Evolutionary conservation across 2,113 vertebrate species (phyloP), one percentile per base, ranked within the genome.

Genomic region (Tinamus guttatus): DNA sequence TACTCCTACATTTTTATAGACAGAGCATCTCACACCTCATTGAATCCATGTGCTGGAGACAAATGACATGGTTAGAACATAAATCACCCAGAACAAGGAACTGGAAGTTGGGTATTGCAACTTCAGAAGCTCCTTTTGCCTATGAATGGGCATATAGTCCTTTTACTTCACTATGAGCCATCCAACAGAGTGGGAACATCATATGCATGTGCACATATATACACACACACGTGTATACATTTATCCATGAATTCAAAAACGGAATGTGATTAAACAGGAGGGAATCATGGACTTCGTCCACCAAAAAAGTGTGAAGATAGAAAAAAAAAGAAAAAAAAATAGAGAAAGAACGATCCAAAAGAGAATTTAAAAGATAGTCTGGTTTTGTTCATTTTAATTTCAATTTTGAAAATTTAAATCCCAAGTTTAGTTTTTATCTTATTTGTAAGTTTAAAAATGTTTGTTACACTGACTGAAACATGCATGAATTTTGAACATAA

Each of bases 41-140:
- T 95, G 74, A 86, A 89, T 78, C 83, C 74, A 51, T 86, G 77
- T 93, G 80, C 69, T 73, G 38, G 36, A 94, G 49, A 86, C 80
- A 94, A 81, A 38, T 84, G 56, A 51, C 14, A 49, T 41, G 52
- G 65, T 90, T 81, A 54, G 52, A 86, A 36, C 41, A 52, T 86
- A 79, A 93, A 92, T 88, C 81, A 76, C 28, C 19, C 62, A 36
- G 25, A 81, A 5, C 5, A 21, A 51, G 17, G 34, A 47, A 62
- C 24, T 69, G n/a, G 41, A 84, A 90, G 13, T 75, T 34, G 30
- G 14, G 22, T 75, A 54, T 67, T 90, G 51, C 13, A 84, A 5
- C 25, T 81, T 78, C 65, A 69, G 36, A 62, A 70, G 47, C 18
- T 84, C 36, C 54, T 43, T 90, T 22, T 65, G 45, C 16, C 81